phyloP scores from a whole-genome alignment of 2,113 vertebrate species.

The Oryzias javanicus region DNA sequence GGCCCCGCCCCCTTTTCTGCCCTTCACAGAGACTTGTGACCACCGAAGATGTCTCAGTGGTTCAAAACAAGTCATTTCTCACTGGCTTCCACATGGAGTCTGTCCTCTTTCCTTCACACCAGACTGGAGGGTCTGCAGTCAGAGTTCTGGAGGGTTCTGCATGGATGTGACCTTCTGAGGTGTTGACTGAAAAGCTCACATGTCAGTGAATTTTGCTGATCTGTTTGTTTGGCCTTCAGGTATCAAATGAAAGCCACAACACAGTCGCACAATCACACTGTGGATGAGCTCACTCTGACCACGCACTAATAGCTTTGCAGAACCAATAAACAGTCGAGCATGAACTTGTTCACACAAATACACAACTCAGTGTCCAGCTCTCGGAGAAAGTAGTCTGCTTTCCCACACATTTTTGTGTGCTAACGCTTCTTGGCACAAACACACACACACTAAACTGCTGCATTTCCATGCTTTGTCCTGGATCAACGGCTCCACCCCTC shows the following conservation, averaged over 20 bases:
- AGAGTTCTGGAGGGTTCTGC: neutral
- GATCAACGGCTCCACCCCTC: constrained; percentile 46
- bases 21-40: constrained; percentile 48
- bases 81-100: neutral
- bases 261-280: constrained; percentile 23
- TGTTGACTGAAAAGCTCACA: constrained; percentile 62
- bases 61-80: constrained; percentile 48
- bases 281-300: constrained; percentile 15
- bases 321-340: constrained; percentile 61
- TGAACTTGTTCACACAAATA: constrained; percentile 59
- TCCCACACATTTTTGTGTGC: constrained; percentile 16
- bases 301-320: constrained; percentile 28
- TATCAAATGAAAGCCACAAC: constrained; percentile 60
- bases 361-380: constrained; percentile 44
- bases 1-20: constrained; percentile 45
- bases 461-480: constrained; percentile 37
- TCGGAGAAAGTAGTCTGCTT: constrained; percentile 33
- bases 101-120: neutral
- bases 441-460: constrained; percentile 11
- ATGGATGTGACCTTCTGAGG: constrained; percentile 17
- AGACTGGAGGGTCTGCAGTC: neutral
- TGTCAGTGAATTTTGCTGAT: constrained; percentile 62
- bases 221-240: constrained; percentile 72
- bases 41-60: constrained; percentile 35
- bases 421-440: neutral